Evolutionary conservation across 2,888 invertebrate species (phyloP), one percentile per base, ranked within the genome.

Genomic region (Pseudolycoriella hygida): DNA sequence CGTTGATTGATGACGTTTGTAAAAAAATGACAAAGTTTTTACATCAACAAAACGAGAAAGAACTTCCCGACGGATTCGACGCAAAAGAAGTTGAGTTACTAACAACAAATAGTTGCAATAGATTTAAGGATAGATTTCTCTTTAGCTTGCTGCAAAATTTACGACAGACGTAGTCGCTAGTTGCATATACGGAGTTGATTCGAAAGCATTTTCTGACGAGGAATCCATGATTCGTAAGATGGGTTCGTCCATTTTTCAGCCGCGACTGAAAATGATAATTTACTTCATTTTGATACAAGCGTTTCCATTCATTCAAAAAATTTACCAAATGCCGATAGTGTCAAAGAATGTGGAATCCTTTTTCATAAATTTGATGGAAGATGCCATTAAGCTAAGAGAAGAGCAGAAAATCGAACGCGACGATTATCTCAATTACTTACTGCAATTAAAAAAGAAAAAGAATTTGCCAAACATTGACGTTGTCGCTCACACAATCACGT

Each of bases 341-440:
- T 8, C 40, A 2, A 1, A 15, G 1, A 20, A 44, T 8, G 20
- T 34, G 1, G 10, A 44, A 17, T 4, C 31, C 8, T 48, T 39
- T 17, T 48, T 48, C 38, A n/a, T 19, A 1, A 11, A 40, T 20
- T 42, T 64, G 1, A 50, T 54, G 0, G 47, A 51, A n/a, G 52
- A 47, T 17, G 58, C 61, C 0, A 46, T 60, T 5, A 50, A 57
- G 18, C 42, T 56, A 1, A 53, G 64, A 0, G 51, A 53, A 2
- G 44, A 50, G 25, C 54, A 47, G 2, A 47, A 56, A 34, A 53
- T 51, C 3, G 55, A 58, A 6, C 57, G 64, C 3, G 45, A 48
- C 1, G 65, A 64, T 46, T 62, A 60, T 40, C 48, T 64, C 2
- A 59, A 60, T 37, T 61, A 60, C n/a, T 53, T 65, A 0, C 40